Base-by-base conservation (phyloP, 2,113 vertebrate genomes). In the Salvator merianae region DNA sequence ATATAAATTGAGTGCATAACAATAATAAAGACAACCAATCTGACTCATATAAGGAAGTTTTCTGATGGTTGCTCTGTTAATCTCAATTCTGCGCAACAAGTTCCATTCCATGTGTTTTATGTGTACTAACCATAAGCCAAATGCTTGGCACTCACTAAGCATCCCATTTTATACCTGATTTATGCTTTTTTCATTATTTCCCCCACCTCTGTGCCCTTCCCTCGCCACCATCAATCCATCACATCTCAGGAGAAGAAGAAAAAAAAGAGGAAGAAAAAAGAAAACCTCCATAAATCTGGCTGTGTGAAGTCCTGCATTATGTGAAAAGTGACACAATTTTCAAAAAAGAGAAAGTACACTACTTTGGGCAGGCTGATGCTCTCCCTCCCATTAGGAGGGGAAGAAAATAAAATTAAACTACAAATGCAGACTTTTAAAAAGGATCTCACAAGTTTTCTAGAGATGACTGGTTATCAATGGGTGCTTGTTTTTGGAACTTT, bases 181-280 rank as follows among this genome's bases (percentile, higher is more conserved):
- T 91, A 91, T 87, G 86, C 1, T 70, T 86, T 66, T 77, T 88
- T 68, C 30, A 90, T 90, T 87, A 83, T 85, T 92, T 80, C 72
- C n/a, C 86, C 79, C 50, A 38, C 50, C 1, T 0, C 70, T 6
- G 6, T 66, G 43, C 71, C 84, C 85, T 83, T 50, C 16, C 26
- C 13, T 79, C 79, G 79, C 85, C 62, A 63, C 78, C 82, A 85
- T 53, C 90, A 79, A 88, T 89, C 89, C 76, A 79, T 87, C 86
- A 74, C 91, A 80, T 72, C n/a, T 18, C 86, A 26, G 81, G 65
- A 62, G 16, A 59, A 59, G 55, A 59, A 20, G 18, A 20, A 59
- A 20, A 20, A 4, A 59, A 20, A 59, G 55, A 53, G 50, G 10
- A 59, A 59, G 18, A 20, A 20, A 59, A 59, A 59, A 59, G 14